Evolutionary conservation across 2,113 vertebrate species (phyloP).

Genomic region (Echinops telfairi): DNA sequence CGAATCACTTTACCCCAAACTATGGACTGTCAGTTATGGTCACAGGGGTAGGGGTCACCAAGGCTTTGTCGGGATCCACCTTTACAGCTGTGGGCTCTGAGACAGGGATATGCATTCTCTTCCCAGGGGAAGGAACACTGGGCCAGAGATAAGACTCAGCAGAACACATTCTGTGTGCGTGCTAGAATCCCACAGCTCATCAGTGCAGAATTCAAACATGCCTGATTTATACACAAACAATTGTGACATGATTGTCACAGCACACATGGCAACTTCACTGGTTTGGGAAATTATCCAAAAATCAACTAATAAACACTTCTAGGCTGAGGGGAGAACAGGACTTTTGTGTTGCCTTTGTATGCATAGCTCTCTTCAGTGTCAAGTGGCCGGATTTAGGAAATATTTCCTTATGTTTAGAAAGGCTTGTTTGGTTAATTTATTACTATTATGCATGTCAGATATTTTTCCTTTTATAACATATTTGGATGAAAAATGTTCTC

Average conservation of each 20-base stretch:
- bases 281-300: conserved; percentile 63
- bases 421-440: neutral
- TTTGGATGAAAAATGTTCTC: neutral
- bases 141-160: neutral
- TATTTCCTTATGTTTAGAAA: conserved; percentile 20
- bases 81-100: neutral
- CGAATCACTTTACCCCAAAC: neutral
- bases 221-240: conserved; percentile 60
- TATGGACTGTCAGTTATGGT: neutral
- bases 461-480: neutral
- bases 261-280: conserved; percentile 42
- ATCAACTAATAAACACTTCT: conserved; percentile 25
- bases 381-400: conserved; percentile 25
- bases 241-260: conserved; percentile 63
- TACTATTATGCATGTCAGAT: neutral
- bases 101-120: neutral
- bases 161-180: neutral
- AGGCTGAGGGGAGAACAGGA: neutral
- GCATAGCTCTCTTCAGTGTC: conserved; percentile 37
- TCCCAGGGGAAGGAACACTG: neutral
- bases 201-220: conserved; percentile 44
- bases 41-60: fast-evolving
- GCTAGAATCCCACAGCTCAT: conserved; percentile 36
- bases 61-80: neutral
- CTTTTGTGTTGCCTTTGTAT: neutral